Percentiles rank a stretch among this genome's conserved stretches.
Conservation (phyloP, 2,888 invertebrate genomes). For the Magallana nippona region DNA sequence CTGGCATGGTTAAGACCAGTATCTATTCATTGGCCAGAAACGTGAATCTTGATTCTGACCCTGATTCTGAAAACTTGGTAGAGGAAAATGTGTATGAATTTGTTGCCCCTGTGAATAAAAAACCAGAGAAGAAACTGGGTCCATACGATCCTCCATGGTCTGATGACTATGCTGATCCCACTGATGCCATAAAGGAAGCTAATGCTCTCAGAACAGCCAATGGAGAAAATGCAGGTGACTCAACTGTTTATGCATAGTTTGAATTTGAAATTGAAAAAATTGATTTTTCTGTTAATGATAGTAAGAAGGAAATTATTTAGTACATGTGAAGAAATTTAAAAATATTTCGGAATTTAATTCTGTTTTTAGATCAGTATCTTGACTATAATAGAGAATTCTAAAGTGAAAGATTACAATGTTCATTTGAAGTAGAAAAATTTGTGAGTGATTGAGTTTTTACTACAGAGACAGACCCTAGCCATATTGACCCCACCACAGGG, state of each 20-base stretch:
- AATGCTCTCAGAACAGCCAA: background rate
- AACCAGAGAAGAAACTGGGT: background rate
- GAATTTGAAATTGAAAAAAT: no score
- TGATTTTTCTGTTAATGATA: no score
- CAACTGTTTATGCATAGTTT: no score
- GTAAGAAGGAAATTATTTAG: no score
- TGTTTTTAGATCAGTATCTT: no score
- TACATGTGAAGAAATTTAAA: no score
- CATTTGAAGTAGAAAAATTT: no score
- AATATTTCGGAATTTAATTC: no score
- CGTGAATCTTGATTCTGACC: background rate
- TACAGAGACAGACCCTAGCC: background rate
- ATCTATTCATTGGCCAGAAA: conserved; percentile 16
- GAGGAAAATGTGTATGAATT: conserved; percentile 18
- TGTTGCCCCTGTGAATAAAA: background rate
- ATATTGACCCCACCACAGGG: conserved; percentile 34
- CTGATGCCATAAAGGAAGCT: background rate
- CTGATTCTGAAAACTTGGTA: conserved; percentile 8
- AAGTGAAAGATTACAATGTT: no score
- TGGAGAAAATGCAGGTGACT: background rate
- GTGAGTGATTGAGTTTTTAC: no score
- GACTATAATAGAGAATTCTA: no score
- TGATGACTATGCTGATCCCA: conserved; percentile 50
- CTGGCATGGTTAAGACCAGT: conserved; percentile 29
- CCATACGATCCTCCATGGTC: conserved; percentile 48